A percentile compares a stretch with the other conserved stretches of the same genome.
Evolutionary conservation across 2,888 invertebrate species (phyloP).

Genomic region (Cancer borealis): DNA sequence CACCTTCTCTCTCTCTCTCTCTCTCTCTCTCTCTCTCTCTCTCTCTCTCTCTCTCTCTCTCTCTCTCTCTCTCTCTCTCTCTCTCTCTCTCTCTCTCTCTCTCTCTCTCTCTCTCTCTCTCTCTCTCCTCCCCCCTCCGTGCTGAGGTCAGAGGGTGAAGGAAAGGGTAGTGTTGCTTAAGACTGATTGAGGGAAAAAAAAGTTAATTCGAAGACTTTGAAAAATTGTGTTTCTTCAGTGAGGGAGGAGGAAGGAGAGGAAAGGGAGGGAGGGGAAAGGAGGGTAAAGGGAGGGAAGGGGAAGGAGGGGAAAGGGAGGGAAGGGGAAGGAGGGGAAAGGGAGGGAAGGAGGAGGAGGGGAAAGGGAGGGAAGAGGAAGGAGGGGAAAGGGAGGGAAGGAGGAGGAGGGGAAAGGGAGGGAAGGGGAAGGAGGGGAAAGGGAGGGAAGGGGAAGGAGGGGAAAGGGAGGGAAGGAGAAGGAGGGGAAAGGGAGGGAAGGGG

Average conservation of each 20-base stretch:
- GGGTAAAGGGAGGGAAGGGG: neutral
- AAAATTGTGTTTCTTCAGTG: neutral
- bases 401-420: neutral
- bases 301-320: neutral
- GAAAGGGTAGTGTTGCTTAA: neutral
- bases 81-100: neutral
- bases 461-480: neutral
- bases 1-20: neutral
- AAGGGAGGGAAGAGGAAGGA: neutral
- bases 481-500: neutral
- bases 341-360: neutral
- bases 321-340: neutral
- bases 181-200: neutral
- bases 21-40: neutral
- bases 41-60: neutral
- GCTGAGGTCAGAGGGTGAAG: neutral
- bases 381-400: neutral
- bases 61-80: neutral
- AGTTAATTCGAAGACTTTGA: constrained; percentile 1
- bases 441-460: neutral
- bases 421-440: neutral
- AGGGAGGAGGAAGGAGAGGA: neutral
- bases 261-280: neutral
- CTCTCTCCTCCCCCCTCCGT: neutral
- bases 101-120: neutral